Conservation (phyloP, 2,113 vertebrate species). For the Zosterops borbonicus region DNA sequence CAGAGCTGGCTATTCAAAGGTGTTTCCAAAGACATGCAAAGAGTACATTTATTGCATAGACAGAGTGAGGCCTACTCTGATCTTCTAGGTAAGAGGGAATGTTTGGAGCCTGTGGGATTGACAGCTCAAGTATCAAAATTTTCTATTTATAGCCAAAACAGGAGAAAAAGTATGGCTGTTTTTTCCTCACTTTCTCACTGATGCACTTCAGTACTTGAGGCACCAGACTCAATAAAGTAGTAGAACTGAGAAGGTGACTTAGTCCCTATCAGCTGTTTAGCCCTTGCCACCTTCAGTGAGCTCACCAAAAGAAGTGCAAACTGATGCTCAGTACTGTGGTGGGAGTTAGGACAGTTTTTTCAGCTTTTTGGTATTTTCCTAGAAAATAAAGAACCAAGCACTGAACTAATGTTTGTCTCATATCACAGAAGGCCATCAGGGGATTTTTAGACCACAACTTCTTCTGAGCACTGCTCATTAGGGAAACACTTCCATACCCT, state of each 20-base stretch:
- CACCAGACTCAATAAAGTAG: neutral
- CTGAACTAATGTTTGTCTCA: neutral
- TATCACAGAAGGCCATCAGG: neutral
- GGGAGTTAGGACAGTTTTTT: neutral
- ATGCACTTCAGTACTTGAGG: neutral
- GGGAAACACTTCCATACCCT: neutral
- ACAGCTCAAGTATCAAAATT: neutral
- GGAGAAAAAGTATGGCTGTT: neutral
- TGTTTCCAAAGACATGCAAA: constrained; percentile 27
- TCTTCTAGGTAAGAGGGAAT: neutral
- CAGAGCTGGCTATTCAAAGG: neutral
- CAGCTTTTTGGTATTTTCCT: neutral
- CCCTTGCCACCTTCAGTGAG: neutral
- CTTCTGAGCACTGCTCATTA: neutral
- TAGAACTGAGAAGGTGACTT: neutral
- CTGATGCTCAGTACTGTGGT: neutral
- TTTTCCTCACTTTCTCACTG: neutral
- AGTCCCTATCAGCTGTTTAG: neutral
- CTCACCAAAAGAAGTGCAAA: neutral
- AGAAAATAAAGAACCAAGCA: neutral
- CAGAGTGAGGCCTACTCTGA: neutral
- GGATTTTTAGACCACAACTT: neutral
- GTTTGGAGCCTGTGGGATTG: neutral
- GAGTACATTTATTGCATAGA: neutral
- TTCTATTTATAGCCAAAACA: neutral